These are phyloP conservation scores for Pachycephala philippinensis DNA, from an alignment of 2,113 vertebrate genomes.

Conservation along the genomic window DNA sequence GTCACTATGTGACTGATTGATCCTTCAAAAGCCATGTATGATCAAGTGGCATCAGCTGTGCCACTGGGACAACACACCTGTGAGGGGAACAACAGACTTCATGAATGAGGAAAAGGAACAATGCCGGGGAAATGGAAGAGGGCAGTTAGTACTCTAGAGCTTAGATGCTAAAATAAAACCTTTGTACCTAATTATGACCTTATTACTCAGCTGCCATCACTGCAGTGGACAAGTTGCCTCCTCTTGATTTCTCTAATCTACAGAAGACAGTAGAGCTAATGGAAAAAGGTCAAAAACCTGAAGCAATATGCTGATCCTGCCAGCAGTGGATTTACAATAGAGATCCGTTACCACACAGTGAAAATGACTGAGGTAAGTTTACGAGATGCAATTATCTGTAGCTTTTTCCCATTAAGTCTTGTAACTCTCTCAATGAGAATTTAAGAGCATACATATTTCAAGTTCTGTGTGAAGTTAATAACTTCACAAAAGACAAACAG, in stretches of 20 bases:
- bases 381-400: neutral
- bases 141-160: neutral
- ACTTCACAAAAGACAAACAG: neutral
- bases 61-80: neutral
- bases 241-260: neutral
- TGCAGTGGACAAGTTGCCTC: neutral
- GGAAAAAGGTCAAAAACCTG: neutral
- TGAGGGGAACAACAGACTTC: neutral
- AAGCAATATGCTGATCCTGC: neutral
- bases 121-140: neutral
- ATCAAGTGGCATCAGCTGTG: neutral
- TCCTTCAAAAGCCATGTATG: neutral
- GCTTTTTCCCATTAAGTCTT: constrained; percentile 5
- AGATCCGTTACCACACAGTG: neutral
- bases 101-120: neutral
- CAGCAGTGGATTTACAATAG: neutral
- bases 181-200: neutral
- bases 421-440: neutral
- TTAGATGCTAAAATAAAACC: neutral
- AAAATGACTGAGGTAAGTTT: neutral
- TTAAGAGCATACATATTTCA: neutral
- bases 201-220: neutral
- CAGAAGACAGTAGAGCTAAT: neutral
- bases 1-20: neutral
- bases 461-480: constrained; percentile 14